These are phyloP conservation scores for Cottoperca gobio DNA, from an alignment of 2,797 vertebrate genomes.

Conservation along the genomic window DNA sequence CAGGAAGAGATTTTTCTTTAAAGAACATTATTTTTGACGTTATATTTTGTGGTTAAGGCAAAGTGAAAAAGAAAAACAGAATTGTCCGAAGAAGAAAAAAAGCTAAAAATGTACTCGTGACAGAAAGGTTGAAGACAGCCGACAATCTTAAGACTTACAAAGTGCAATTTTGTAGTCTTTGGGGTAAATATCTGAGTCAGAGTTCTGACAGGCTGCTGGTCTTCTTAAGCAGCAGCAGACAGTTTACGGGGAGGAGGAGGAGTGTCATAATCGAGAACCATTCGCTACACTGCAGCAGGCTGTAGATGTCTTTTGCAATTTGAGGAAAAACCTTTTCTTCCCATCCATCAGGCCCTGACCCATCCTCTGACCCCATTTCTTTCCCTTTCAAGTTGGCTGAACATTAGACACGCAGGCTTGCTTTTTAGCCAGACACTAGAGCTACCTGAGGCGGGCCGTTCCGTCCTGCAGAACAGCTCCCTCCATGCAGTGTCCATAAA, in stretches of 20 bases:
- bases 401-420: slow-evolving; percentile 45
- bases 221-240: slow-evolving; percentile 26
- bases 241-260: slow-evolving; percentile 23
- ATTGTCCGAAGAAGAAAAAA: too few species aligned
- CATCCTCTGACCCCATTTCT: slow-evolving; percentile 52
- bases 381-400: slow-evolving; percentile 64
- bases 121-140: neutral
- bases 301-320: slow-evolving; percentile 41
- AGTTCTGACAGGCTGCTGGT: slow-evolving; percentile 4
- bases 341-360: slow-evolving; percentile 61
- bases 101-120: too few species aligned
- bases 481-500: slow-evolving; percentile 89
- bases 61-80: too few species aligned
- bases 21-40: too few species aligned
- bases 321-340: slow-evolving; percentile 39
- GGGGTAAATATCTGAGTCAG: slow-evolving; percentile 15
- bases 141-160: slow-evolving; percentile 5
- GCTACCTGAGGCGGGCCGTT: slow-evolving; percentile 85
- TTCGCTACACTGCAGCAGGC: slow-evolving; percentile 38
- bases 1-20: too few species aligned
- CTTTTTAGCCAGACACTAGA: slow-evolving; percentile 33
- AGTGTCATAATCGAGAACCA: slow-evolving; percentile 5
- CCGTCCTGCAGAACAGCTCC: slow-evolving; percentile 87
- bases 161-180: neutral
- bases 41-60: too few species aligned